Evolutionary conservation across 1,140 invertebrate genomes (phyloP).

Genomic region (Drosophila bifasciata): DNA sequence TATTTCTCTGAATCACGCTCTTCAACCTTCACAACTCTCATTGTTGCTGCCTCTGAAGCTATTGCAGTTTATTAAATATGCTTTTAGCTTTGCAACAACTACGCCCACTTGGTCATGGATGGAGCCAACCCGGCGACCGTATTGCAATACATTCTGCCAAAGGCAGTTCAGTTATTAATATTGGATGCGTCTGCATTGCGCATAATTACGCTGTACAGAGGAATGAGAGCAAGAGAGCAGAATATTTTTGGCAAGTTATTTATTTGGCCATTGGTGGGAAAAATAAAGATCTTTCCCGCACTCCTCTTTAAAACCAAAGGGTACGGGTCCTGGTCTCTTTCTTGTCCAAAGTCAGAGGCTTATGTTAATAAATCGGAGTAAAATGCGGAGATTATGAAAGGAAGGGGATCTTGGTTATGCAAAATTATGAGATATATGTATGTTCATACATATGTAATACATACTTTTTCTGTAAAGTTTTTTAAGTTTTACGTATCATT

Average conservation of each 20-base stretch:
- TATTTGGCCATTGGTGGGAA: slow-evolving; percentile 54
- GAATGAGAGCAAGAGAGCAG: slow-evolving; percentile 17
- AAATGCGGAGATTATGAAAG: too few species aligned
- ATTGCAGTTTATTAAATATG: slow-evolving; percentile 58
- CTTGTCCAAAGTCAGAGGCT: slow-evolving; percentile 48
- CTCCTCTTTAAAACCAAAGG: slow-evolving; percentile 10
- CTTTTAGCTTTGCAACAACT: slow-evolving; percentile 50
- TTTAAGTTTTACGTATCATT: too few species aligned
- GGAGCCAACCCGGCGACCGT: slow-evolving; percentile 30
- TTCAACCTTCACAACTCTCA: slow-evolving; percentile 18
- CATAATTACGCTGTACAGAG: slow-evolving; percentile 39
- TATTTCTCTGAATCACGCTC: background rate
- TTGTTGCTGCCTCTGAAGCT: slow-evolving; percentile 29
- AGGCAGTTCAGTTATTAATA: slow-evolving; percentile 63
- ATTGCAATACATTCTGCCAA: slow-evolving; percentile 49
- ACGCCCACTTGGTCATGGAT: slow-evolving; percentile 33
- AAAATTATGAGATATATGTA: too few species aligned
- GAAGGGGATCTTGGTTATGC: background rate
- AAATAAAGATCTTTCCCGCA: slow-evolving; percentile 50
- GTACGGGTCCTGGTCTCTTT: slow-evolving; percentile 4
- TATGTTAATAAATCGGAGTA: slow-evolving; percentile 44
- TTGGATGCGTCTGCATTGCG: slow-evolving; percentile 60
- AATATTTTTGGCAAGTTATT: slow-evolving; percentile 53
- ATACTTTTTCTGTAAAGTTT: too few species aligned
- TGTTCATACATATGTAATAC: too few species aligned